Percentiles rank a stretch among this genome's conserved stretches.
Conservation (phyloP, 1,140 invertebrate species). For the Acromyrmex heyeri region DNA sequence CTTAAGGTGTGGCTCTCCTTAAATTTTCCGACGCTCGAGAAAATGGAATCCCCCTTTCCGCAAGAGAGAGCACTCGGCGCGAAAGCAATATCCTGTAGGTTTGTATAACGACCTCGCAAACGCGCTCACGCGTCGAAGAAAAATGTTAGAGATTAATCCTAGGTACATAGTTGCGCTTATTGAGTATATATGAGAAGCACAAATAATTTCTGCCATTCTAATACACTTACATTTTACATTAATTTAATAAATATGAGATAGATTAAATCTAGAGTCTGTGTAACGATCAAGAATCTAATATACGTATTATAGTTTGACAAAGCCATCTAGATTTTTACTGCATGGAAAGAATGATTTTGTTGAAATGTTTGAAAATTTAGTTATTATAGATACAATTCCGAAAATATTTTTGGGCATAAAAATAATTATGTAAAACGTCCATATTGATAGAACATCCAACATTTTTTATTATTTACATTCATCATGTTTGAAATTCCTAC, state of each 20-base stretch:
- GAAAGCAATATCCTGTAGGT: conserved; percentile 44
- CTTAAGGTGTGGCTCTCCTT: conserved; percentile 41
- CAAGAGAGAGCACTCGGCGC: conserved; percentile 30
- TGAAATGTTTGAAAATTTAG: too few relatives aligned
- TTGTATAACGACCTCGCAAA: background rate
- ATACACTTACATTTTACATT: background rate
- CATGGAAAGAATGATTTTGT: background rate
- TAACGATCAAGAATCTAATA: conserved; percentile 10
- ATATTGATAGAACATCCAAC: too few relatives aligned
- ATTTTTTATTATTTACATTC: too few relatives aligned
- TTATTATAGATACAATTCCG: too few relatives aligned
- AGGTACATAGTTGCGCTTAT: conserved; percentile 16
- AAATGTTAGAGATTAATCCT: conserved; percentile 25
- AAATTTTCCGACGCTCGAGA: conserved; percentile 52
- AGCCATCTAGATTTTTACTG: conserved; percentile 7
- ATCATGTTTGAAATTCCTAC: too few relatives aligned
- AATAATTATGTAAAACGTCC: too few relatives aligned
- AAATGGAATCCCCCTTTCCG: conserved; percentile 41
- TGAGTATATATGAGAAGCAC: background rate
- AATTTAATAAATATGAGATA: background rate
- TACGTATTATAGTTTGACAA: background rate
- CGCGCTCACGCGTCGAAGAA: background rate
- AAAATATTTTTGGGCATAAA: too few relatives aligned
- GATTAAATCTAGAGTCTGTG: background rate
- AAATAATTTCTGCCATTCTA: background rate